Evolutionary conservation across 2,113 vertebrate genomes (phyloP).

Genomic region (Siniperca knerii): DNA sequence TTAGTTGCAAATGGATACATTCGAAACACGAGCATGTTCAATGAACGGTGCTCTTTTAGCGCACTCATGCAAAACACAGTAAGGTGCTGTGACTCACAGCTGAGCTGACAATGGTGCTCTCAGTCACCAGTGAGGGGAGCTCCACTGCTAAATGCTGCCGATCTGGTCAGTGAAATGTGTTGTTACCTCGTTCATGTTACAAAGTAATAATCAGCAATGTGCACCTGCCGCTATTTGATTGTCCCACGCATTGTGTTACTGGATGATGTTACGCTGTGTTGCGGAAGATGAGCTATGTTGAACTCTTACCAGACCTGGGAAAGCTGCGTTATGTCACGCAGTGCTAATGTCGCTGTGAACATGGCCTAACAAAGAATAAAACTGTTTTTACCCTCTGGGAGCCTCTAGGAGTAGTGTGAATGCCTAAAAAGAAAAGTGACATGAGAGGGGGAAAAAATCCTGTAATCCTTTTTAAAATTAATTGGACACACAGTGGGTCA

Average conservation of each 20-base stretch:
- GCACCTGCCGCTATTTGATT: not conserved
- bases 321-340: not conserved
- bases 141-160: not conserved
- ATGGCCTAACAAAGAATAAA: no score
- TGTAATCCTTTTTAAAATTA: conserved; percentile 21
- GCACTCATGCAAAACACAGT: not conserved
- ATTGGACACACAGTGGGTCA: conserved; percentile 27
- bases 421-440: no score
- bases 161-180: not conserved
- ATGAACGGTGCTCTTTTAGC: no score
- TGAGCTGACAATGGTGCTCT: not conserved
- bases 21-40: no score
- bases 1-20: no score
- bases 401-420: not conserved
- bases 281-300: not conserved
- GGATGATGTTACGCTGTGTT: not conserved
- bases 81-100: not conserved
- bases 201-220: not conserved
- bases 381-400: not conserved
- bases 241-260: no score
- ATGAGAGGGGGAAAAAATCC: not conserved
- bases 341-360: not conserved
- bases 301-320: not conserved
- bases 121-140: not conserved
- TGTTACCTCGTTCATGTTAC: not conserved